Evolutionary conservation across 1,140 invertebrate species (phyloP).

Genomic region (Acromyrmex heyeri): DNA sequence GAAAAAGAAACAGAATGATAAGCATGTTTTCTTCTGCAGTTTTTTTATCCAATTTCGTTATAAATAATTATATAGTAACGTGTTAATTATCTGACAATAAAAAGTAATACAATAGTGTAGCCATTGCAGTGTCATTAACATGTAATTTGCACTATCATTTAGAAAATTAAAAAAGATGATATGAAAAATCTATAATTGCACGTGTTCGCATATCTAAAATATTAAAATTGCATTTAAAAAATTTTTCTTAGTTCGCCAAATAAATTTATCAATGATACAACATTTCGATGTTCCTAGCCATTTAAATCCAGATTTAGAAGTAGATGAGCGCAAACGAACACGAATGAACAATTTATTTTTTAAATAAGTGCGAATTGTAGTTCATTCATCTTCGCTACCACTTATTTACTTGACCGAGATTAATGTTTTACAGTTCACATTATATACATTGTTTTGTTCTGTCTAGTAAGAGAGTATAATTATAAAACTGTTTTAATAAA

Average conservation of each 20-base stretch:
- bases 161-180: neutral
- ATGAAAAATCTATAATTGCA: neutral
- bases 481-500: neutral
- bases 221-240: neutral
- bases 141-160: neutral
- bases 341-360: neutral
- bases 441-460: neutral
- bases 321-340: neutral
- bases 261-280: neutral
- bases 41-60: neutral
- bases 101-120: slow-evolving; percentile 4
- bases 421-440: neutral
- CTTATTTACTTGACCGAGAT: neutral
- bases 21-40: neutral
- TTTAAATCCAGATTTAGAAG: neutral
- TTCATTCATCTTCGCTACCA: neutral
- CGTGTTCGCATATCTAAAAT: neutral
- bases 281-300: neutral
- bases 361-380: neutral
- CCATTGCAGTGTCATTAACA: neutral
- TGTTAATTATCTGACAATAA: neutral
- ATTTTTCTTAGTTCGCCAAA: neutral
- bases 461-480: neutral
- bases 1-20: neutral
- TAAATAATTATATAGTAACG: slow-evolving; percentile 26